Base-by-base conservation (phyloP, 1,140 invertebrate species). In the Oryzaephilus surinamensis region DNA sequence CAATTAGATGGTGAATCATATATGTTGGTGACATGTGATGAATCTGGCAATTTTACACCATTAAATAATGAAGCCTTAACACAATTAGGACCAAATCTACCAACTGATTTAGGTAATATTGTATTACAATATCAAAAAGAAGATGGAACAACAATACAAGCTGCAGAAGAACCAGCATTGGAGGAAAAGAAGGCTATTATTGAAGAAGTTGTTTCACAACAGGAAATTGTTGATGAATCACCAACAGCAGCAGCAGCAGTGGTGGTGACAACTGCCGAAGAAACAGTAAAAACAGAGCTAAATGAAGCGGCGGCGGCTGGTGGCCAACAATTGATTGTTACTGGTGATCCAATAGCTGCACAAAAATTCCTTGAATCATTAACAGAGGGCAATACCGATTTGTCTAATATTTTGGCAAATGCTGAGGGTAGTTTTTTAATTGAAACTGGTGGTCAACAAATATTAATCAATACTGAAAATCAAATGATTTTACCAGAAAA, bases 31-130 rank as follows among this genome's bases (percentile, higher is more conserved):
- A 67, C 70, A 17, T 65, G 79, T 1, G 76, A 80, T 54, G 76
- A 80, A 42, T 73, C 77, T 38, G 77, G 80, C 24, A 75, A 76
- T 34, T 70, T 79, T 19, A 77, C 74, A 24, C 74, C 77, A 5
- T 64, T 84, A 4, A 79, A 83, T 54, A 80, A 80, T 41, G 76
- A 78, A 41, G 69, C 76, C 0, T 57, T 81, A 3, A 49, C 61
- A 44, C 57, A 55, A 3, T 36, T 61, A 23, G 58, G 60, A 47
- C 58, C 58, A 0, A 62, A 57, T 48, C 44, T 61, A 4, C 53
- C 52, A 5, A 53, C 54, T 4, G 58, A 61, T 45, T 23, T 60
- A 2, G 54, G 52, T 26, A 62, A 62, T 32, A 51, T 57, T 33
- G 57, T 62, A 4, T 29, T 61, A 1, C 60, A 62, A 46, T 12